Conservation (phyloP, 2,888 invertebrate genomes). For the Aphidius colemani region DNA sequence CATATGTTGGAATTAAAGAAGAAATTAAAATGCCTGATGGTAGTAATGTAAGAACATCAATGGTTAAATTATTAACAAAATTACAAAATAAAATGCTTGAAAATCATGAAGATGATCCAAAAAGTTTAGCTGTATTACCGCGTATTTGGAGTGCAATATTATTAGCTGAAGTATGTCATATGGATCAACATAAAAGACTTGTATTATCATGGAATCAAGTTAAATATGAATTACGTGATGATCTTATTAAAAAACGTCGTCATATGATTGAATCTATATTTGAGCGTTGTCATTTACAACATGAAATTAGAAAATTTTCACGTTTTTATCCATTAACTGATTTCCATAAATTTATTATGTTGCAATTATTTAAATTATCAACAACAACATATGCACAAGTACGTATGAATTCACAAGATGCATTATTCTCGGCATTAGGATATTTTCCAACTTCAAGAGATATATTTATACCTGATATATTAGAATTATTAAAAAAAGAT, state of each 20-base stretch:
- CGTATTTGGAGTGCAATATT: conserved; percentile 71
- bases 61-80: conserved; percentile 67
- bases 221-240: conserved; percentile 68
- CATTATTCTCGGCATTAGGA: conserved; percentile 68
- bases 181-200: conserved; percentile 67
- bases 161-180: conserved; percentile 63
- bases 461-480: conserved; percentile 67
- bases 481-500: conserved; percentile 67
- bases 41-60: conserved; percentile 69
- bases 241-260: conserved; percentile 65
- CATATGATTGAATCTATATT: conserved; percentile 59
- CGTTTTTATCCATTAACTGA: conserved; percentile 64
- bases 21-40: conserved; percentile 68
- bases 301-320: conserved; percentile 56
- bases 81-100: conserved; percentile 71
- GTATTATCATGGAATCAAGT: conserved; percentile 71
- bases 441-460: conserved; percentile 75
- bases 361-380: conserved; percentile 68
- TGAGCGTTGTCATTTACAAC: conserved; percentile 44
- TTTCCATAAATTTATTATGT: conserved; percentile 67
- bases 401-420: conserved; percentile 71
- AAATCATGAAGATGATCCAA: conserved; percentile 78
- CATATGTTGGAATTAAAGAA: conserved; percentile 46
- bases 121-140: conserved; percentile 67
- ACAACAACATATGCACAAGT: conserved; percentile 73